A percentile compares a stretch with the other conserved stretches of the same genome.
Evolutionary conservation across 2,797 vertebrate species (phyloP).

Genomic region (Sebastes diploproa): DNA sequence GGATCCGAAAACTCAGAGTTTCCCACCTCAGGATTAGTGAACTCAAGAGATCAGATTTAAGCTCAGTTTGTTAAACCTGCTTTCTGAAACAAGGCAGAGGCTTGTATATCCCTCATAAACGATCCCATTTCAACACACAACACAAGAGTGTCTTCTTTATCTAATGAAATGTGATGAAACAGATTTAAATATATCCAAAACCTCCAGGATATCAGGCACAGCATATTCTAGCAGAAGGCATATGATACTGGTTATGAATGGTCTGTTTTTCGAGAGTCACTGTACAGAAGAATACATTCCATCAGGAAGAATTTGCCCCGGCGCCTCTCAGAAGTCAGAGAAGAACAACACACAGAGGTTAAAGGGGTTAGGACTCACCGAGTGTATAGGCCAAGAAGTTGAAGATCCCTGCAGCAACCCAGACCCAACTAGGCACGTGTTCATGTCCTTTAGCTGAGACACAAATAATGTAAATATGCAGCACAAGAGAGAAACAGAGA

Average conservation of each 20-base stretch:
- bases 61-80: too few species aligned
- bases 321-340: background rate
- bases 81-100: too few species aligned
- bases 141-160: background rate
- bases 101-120: too few species aligned
- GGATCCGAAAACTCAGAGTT: too few species aligned
- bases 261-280: background rate
- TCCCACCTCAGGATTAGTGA: too few species aligned
- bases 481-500: background rate
- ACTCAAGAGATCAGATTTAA: too few species aligned
- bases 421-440: constrained; percentile 92
- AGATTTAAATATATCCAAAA: background rate
- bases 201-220: background rate
- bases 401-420: constrained; percentile 93
- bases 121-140: too few species aligned
- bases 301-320: background rate
- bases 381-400: constrained; percentile 97
- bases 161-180: background rate
- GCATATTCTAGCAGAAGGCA: background rate
- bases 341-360: constrained; percentile 19
- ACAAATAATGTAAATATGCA: constrained; percentile 43
- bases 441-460: constrained; percentile 76
- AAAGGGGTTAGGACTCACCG: constrained; percentile 84
- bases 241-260: background rate
- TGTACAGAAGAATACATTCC: background rate